These are phyloP conservation scores for Halocynthia roretzi DNA, from an alignment of 23 tunicate species.

Conservation along the genomic window DNA sequence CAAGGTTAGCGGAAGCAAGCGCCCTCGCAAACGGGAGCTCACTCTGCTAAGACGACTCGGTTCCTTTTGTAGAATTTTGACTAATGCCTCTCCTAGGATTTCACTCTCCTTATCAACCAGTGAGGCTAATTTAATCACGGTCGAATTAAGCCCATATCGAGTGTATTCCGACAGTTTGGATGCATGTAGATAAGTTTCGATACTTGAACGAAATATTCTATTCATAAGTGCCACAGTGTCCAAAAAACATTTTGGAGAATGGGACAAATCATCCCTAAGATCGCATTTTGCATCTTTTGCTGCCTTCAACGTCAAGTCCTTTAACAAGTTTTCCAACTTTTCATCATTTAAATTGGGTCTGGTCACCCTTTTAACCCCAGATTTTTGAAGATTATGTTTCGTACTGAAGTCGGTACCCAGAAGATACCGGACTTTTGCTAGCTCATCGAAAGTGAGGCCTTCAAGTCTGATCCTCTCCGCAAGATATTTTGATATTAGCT, in stretches of 20 bases:
- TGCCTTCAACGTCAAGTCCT: slow-evolving; percentile 51
- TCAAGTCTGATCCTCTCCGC: slow-evolving; percentile 52
- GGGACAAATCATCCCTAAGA: not conserved
- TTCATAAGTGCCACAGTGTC: slow-evolving; percentile 15
- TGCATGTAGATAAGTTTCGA: not conserved
- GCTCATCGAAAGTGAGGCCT: slow-evolving; percentile 46
- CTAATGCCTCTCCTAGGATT: slow-evolving; percentile 19
- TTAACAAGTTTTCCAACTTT: slow-evolving; percentile 38
- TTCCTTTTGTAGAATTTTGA: slow-evolving; percentile 41
- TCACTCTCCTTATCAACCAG: slow-evolving; percentile 2
- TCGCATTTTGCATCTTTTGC: slow-evolving; percentile 55
- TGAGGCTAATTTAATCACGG: not conserved
- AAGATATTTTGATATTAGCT: slow-evolving; percentile 22
- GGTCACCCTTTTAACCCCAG: not conserved
- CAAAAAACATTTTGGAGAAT: slow-evolving; percentile 3
- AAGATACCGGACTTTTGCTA: slow-evolving; percentile 31
- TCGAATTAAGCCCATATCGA: not conserved
- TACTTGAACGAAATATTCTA: slow-evolving; percentile 8
- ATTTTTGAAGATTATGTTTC: slow-evolving; percentile 27
- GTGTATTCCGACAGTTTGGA: not conserved
- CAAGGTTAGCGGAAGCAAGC: slow-evolving; percentile 32
- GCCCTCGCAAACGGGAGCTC: slow-evolving; percentile 9
- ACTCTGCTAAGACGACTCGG: slow-evolving; percentile 25
- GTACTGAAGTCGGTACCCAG: slow-evolving; percentile 41
- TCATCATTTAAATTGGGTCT: slow-evolving; percentile 22